phyloP scores from a whole-genome alignment of 1,140 invertebrate species.

The Pseudomyrmex pallidus region DNA sequence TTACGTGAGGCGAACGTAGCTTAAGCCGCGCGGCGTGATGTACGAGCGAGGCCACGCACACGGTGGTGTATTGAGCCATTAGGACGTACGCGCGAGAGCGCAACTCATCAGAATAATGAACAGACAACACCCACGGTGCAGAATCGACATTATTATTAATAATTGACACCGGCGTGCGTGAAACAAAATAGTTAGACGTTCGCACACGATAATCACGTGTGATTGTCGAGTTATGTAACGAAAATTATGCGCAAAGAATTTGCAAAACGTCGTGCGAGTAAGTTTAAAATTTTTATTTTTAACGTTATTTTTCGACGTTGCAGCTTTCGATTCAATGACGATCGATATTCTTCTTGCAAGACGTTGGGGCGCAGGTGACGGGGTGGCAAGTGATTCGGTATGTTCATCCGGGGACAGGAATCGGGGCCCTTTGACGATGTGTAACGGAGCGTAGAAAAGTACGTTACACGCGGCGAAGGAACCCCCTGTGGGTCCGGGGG shows the following conservation, averaged over 20 bases:
- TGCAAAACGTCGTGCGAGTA: background rate
- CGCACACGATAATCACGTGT: background rate
- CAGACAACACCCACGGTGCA: constrained; percentile 61
- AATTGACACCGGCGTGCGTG: constrained; percentile 31
- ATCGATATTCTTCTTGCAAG: constrained; percentile 48
- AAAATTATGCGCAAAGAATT: background rate
- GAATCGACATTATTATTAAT: constrained; percentile 62
- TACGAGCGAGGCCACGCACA: constrained; percentile 41
- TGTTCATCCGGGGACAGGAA: constrained; percentile 40
- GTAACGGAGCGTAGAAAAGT: constrained; percentile 70
- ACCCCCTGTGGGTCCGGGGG: constrained; percentile 51
- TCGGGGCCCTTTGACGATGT: constrained; percentile 44
- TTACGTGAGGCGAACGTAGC: constrained; percentile 62
- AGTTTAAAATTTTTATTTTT: background rate
- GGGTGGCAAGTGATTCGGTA: constrained; percentile 68
- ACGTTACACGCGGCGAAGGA: constrained; percentile 63
- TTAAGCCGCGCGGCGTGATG: constrained; percentile 53
- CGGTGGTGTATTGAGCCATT: constrained; percentile 69
- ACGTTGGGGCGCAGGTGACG: constrained; percentile 67
- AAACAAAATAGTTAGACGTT: background rate
- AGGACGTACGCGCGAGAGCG: constrained; percentile 48
- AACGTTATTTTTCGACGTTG: background rate
- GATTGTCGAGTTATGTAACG: background rate
- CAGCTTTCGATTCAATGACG: constrained; percentile 9
- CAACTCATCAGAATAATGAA: constrained; percentile 59